A percentile compares a stretch with the other conserved stretches of the same genome.
Evolutionary conservation across 1,140 invertebrate genomes (phyloP).

Genomic region (Chlorops oryzae): DNA sequence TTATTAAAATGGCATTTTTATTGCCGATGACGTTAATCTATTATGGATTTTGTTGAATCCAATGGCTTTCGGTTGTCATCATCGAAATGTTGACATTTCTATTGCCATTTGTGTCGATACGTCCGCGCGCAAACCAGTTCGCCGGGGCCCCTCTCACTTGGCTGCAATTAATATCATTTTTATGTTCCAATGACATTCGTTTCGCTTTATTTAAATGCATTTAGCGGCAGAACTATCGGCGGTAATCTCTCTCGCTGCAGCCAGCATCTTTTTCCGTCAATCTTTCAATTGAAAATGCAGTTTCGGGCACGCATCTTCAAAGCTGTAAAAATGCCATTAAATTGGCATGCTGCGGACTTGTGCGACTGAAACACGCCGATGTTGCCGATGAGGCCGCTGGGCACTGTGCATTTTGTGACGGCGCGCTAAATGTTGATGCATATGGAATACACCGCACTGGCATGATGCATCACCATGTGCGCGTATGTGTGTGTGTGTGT

Average conservation of each 20-base stretch:
- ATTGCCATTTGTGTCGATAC: constrained; percentile 22
- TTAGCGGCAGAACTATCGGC: constrained; percentile 21
- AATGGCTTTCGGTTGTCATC: no score
- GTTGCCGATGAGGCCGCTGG: no score
- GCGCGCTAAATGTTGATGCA: not conserved
- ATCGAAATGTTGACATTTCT: constrained; percentile 38
- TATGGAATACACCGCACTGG: constrained; percentile 11
- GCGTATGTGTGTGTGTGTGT: constrained; percentile 2
- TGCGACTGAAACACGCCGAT: no score
- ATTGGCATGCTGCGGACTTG: constrained; percentile 40
- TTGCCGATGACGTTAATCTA: no score
- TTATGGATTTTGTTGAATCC: no score
- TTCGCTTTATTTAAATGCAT: constrained; percentile 43
- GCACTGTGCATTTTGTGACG: constrained; percentile 10
- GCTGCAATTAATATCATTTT: constrained; percentile 46
- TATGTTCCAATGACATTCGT: constrained; percentile 46
- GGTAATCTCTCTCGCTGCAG: no score
- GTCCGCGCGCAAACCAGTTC: no score
- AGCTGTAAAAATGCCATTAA: constrained; percentile 47
- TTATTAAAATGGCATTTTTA: no score
- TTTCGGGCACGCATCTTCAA: constrained; percentile 44
- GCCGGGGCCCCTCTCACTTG: constrained; percentile 33
- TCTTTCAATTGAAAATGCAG: constrained; percentile 8
- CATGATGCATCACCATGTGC: constrained; percentile 19
- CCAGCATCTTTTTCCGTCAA: constrained; percentile 1